These are phyloP conservation scores for Aporophyla nigra DNA, from an alignment of 2,888 invertebrate species.

Conservation along the genomic window DNA sequence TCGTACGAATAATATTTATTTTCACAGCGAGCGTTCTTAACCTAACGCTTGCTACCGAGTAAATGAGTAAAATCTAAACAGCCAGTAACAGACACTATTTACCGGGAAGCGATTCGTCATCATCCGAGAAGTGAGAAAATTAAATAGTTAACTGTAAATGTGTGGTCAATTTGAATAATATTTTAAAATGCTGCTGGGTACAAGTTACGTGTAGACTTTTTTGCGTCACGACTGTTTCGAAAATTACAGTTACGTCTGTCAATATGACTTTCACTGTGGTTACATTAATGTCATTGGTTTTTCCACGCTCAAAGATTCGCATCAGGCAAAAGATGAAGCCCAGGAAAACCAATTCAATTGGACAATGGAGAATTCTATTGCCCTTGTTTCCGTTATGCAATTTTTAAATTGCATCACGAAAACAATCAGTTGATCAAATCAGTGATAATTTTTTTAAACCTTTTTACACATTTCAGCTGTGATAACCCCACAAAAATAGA, in stretches of 20 bases:
- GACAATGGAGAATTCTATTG: neutral
- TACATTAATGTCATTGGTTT: conserved; percentile 6
- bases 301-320: conserved; percentile 9
- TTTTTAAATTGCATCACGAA: neutral
- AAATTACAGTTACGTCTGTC: neutral
- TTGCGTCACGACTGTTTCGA: conserved; percentile 10
- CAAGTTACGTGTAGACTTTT: neutral
- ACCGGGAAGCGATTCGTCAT: conserved; percentile 58
- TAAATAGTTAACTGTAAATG: conserved; percentile 19
- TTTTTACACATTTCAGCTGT: no score
- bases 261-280: neutral
- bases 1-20: conserved; percentile 35
- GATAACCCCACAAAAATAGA: no score
- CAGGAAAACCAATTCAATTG: conserved; percentile 17
- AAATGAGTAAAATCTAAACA: conserved; percentile 59
- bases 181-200: neutral
- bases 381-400: neutral
- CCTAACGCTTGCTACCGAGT: neutral
- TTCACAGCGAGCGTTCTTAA: conserved; percentile 1
- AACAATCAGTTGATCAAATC: no score
- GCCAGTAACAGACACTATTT: conserved; percentile 26
- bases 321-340: neutral
- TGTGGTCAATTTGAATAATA: conserved; percentile 25
- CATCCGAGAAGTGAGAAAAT: conserved; percentile 23
- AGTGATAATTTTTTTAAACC: no score